phyloP scores from a whole-genome alignment of 2,888 invertebrate species.

The Automeris io region DNA sequence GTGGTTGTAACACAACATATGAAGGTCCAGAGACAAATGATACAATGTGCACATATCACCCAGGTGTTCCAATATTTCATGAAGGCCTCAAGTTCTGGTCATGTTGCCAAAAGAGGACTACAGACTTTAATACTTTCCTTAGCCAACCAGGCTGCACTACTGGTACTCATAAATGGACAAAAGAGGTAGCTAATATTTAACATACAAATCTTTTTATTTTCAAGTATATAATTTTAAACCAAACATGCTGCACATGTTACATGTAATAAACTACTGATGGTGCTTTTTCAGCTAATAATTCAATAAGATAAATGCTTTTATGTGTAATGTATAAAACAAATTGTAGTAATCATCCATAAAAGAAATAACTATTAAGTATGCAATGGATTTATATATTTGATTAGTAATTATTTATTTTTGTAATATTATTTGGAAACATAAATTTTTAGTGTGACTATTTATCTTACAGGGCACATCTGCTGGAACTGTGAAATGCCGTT shows the following conservation, averaged over 20 bases:
- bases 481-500: constrained; percentile 83
- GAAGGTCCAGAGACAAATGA: constrained; percentile 79
- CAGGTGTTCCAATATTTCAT: constrained; percentile 95
- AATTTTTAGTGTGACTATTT: constrained; percentile 4
- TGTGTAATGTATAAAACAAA: too few relatives aligned
- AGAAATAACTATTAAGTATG: too few relatives aligned
- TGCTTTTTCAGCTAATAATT: too few relatives aligned
- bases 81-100: constrained; percentile 99
- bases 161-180: constrained; percentile 92
- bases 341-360: too few relatives aligned
- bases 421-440: neutral
- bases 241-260: too few relatives aligned
- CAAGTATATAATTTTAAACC: neutral
- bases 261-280: too few relatives aligned
- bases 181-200: constrained; percentile 72
- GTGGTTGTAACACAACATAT: constrained; percentile 85
- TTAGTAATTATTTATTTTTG: too few relatives aligned
- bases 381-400: too few relatives aligned
- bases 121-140: constrained; percentile 95
- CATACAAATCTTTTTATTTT: neutral
- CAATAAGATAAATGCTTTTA: too few relatives aligned
- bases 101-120: constrained; percentile 94
- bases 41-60: constrained; percentile 86
- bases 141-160: constrained; percentile 92
- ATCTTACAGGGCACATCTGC: constrained; percentile 74